These are phyloP conservation scores for Crematogaster levior DNA, from an alignment of 2,888 invertebrate species.

Conservation along the genomic window DNA sequence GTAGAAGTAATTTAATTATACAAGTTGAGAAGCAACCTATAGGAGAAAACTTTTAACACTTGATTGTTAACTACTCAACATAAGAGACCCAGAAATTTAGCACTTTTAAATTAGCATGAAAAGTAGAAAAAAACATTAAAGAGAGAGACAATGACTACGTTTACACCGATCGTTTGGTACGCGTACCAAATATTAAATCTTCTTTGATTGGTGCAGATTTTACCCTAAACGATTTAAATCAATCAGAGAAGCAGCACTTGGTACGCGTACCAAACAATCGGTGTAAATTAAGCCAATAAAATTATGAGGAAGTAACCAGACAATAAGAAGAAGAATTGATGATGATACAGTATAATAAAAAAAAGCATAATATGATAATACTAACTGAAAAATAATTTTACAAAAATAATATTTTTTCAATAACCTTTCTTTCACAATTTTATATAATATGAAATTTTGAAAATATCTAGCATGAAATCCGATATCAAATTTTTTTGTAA, in stretches of 20 bases:
- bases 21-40: not conserved
- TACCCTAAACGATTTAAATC: too few relatives aligned
- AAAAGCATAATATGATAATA: not conserved
- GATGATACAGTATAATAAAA: not conserved
- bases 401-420: not conserved
- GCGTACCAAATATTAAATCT: too few relatives aligned
- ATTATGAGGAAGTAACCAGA: not conserved
- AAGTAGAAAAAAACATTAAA: not conserved
- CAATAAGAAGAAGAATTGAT: conserved; percentile 1
- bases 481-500: not conserved
- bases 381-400: not conserved
- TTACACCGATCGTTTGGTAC: too few relatives aligned
- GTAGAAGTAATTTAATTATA: not conserved
- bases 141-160: too few relatives aligned
- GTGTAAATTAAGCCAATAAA: too few relatives aligned
- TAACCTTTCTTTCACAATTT: not conserved
- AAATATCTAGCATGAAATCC: not conserved
- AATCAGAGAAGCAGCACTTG: too few relatives aligned
- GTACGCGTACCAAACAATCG: too few relatives aligned
- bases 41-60: not conserved
- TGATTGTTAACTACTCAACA: not conserved
- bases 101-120: conserved; percentile 5
- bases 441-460: not conserved
- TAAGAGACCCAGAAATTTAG: not conserved
- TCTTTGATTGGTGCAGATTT: too few relatives aligned